Percentiles rank a stretch among this genome's conserved stretches.
These are phyloP conservation scores for Burhinus oedicnemus DNA, from an alignment of 2,113 vertebrate species.

Conservation along the genomic window DNA sequence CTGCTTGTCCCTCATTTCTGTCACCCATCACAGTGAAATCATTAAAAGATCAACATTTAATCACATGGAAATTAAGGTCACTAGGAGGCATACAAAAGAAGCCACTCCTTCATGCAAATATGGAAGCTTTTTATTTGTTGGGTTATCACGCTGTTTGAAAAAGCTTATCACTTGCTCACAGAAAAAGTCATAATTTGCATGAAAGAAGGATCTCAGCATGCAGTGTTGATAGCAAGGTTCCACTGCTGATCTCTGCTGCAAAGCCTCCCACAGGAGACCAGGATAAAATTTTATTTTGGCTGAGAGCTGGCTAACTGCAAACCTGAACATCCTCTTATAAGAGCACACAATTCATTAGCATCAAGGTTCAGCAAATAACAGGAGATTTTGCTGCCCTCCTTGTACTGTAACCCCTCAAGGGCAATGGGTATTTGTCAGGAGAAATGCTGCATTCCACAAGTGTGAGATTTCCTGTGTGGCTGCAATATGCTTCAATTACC, in stretches of 20 bases:
- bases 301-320: neutral
- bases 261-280: neutral
- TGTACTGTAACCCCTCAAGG: neutral
- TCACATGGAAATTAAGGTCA: neutral
- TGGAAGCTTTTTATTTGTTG: neutral
- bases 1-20: neutral
- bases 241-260: neutral
- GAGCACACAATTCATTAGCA: neutral
- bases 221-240: neutral
- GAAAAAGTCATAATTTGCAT: constrained; percentile 53
- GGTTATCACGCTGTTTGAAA: neutral
- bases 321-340: neutral
- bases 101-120: neutral
- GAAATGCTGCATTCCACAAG: neutral
- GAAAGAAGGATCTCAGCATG: constrained; percentile 7
- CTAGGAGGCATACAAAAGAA: neutral
- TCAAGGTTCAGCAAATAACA: neutral
- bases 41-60: constrained; percentile 6
- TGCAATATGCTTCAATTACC: neutral
- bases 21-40: neutral
- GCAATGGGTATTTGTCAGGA: neutral
- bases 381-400: neutral
- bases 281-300: neutral
- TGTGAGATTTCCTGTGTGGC: neutral
- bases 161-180: constrained; percentile 35